Evolutionary conservation across 2,888 invertebrate genomes (phyloP).

Genomic region (Lagria hirta): DNA sequence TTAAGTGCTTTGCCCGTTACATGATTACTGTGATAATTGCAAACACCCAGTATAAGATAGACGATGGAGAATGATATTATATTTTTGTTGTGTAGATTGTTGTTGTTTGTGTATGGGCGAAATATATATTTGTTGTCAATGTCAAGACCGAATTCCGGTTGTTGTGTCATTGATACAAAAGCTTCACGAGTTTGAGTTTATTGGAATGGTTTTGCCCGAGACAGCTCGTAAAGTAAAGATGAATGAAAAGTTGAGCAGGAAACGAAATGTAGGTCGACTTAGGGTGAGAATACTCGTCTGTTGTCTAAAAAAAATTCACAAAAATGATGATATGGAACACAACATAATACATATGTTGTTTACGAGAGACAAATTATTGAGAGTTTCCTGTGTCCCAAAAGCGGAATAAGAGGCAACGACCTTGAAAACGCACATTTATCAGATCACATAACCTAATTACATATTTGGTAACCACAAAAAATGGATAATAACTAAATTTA

Average conservation of each 20-base stretch:
- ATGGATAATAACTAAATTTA: constrained; percentile 17
- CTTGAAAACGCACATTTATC: constrained; percentile 6
- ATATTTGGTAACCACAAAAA: constrained; percentile 6
- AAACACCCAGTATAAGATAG: too few species aligned
- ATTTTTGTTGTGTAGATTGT: too few species aligned
- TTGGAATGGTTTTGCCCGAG: constrained; percentile 25
- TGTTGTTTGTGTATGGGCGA: too few species aligned
- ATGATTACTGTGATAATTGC: too few species aligned
- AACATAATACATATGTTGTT: constrained; percentile 36
- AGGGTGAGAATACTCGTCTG: constrained; percentile 35
- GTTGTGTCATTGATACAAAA: too few species aligned
- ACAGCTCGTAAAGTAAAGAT: constrained; percentile 25
- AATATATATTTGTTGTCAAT: too few species aligned
- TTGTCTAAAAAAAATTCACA: constrained; percentile 30
- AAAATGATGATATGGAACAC: constrained; percentile 26
- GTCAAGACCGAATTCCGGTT: too few species aligned
- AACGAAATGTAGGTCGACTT: constrained; percentile 33
- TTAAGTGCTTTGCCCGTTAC: too few species aligned
- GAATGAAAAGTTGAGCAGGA: constrained; percentile 31
- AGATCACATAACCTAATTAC: constrained; percentile 17
- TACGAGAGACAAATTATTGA: constrained; percentile 29
- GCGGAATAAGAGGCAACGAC: constrained; percentile 11
- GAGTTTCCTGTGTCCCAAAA: constrained; percentile 29
- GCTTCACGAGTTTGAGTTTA: too few species aligned
- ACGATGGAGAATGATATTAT: too few species aligned